Evolutionary conservation across 2,113 vertebrate species (phyloP).

Genomic region (Laticauda laticaudata): DNA sequence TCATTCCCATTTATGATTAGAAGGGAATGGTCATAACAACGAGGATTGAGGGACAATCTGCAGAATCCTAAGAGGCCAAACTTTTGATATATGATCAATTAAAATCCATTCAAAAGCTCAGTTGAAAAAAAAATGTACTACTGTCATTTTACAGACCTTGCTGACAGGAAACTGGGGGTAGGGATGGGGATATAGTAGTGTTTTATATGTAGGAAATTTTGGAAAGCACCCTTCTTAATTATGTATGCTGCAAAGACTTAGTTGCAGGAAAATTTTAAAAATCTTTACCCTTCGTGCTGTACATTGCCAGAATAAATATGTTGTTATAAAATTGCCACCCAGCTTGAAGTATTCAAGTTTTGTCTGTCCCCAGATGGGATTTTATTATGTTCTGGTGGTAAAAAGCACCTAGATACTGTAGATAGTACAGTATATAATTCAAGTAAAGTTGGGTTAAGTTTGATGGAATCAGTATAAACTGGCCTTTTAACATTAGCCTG

Average conservation of each 20-base stretch:
- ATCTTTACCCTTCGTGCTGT: not conserved
- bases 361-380: not conserved
- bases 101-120: not conserved
- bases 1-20: conserved; percentile 23
- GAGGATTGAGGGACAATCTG: not conserved
- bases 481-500: not conserved
- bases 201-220: not conserved
- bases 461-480: not conserved
- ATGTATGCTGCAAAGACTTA: not conserved
- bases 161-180: not conserved
- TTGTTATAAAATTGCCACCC: not conserved
- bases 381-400: not conserved
- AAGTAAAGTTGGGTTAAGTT: not conserved
- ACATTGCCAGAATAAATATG: not conserved
- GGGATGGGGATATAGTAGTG: not conserved
- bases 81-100: conserved; percentile 16
- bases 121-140: not conserved
- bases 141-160: not conserved
- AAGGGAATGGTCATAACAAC: not conserved
- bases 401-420: not conserved
- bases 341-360: not conserved
- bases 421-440: not conserved
- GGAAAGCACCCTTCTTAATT: not conserved
- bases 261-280: not conserved
- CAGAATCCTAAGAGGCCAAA: conserved; percentile 19